Conservation (phyloP, 53 echinoderm and acorn worm genomes). For the Paracentrotus lividus region DNA sequence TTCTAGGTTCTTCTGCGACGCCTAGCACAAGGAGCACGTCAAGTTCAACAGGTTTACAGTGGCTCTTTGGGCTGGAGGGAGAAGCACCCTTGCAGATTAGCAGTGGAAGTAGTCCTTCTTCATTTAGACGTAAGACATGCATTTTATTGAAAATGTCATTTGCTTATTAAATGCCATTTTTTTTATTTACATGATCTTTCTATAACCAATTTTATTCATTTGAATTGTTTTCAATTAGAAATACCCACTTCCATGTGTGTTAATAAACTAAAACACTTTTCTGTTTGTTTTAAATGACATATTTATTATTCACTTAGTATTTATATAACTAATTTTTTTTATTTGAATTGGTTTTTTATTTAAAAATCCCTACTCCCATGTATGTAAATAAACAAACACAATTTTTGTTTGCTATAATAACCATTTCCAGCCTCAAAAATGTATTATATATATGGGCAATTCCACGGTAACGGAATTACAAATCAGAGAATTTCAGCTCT, state of each 20-base stretch:
- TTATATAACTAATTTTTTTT: no score
- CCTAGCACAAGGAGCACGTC: slow-evolving; percentile 84
- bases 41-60: slow-evolving; percentile 93
- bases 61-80: slow-evolving; percentile 87
- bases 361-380: no score
- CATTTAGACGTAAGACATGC: slow-evolving; percentile 61
- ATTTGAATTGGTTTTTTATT: no score
- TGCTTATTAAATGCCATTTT: no score
- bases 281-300: neutral
- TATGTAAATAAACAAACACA: no score
- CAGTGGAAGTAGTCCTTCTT: slow-evolving; percentile 55
- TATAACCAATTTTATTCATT: neutral
- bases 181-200: neutral
- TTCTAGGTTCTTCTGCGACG: slow-evolving; percentile 84
- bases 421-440: no score
- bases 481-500: no score
- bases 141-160: no score
- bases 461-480: no score
- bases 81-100: slow-evolving; percentile 60
- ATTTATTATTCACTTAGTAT: neutral
- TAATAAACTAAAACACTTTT: neutral
- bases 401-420: no score
- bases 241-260: neutral
- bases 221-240: neutral
- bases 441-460: no score